phyloP scores from a whole-genome alignment of 1,140 invertebrate species.

The Charaxes varanes region DNA sequence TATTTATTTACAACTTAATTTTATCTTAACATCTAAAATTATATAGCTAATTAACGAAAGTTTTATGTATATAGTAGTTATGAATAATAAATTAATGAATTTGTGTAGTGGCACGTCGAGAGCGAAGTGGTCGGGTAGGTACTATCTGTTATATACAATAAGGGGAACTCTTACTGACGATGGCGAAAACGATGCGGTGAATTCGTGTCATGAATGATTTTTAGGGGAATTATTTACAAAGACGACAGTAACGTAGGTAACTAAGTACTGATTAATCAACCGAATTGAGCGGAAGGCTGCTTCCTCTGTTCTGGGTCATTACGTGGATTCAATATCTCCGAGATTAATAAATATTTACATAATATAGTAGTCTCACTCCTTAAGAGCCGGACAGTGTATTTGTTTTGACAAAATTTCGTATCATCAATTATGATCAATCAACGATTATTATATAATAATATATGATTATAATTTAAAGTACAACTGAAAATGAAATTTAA shows the following conservation, averaged over 20 bases:
- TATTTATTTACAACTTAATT: constrained; percentile 67
- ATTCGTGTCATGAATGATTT: constrained; percentile 27
- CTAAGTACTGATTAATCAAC: constrained; percentile 25
- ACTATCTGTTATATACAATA: constrained; percentile 19
- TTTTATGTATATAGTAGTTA: constrained; percentile 51
- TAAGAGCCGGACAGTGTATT: too few relatives aligned
- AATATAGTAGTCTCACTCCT: too few relatives aligned
- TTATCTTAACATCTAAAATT: constrained; percentile 51
- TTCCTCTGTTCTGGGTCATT: constrained; percentile 46
- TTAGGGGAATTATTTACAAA: constrained; percentile 47
- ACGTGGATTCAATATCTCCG: constrained; percentile 46
- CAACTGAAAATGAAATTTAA: constrained; percentile 5
- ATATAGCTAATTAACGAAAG: constrained; percentile 61
- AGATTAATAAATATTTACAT: too few relatives aligned
- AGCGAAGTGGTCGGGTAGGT: constrained; percentile 20
- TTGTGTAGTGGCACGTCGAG: constrained; percentile 47
- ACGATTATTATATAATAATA: too few relatives aligned
- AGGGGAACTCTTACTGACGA: constrained; percentile 16
- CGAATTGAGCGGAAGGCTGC: constrained; percentile 48
- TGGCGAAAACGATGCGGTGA: constrained; percentile 29
- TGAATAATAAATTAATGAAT: constrained; percentile 72
- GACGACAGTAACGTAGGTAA: constrained; percentile 16
- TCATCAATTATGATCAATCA: too few relatives aligned
- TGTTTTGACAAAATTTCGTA: too few relatives aligned
- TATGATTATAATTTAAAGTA: constrained; percentile 5